phyloP scores from a whole-genome alignment of 2,113 vertebrate genomes.

The Cacatua alba region DNA sequence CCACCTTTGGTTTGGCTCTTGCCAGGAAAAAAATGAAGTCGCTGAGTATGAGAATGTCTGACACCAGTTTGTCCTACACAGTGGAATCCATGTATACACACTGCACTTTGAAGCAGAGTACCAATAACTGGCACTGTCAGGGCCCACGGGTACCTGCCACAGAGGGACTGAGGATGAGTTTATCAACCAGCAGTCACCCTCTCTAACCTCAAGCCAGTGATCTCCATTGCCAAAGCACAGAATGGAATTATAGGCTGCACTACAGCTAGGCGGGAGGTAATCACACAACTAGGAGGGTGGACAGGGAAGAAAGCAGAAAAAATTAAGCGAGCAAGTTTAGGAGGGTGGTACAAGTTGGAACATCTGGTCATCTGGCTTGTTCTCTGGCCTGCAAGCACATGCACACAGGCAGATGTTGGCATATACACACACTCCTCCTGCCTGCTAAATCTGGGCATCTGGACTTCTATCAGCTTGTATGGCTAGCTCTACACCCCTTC shows the following conservation, averaged over 20 bases:
- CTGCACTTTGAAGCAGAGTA: not conserved
- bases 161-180: not conserved
- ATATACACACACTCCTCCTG: not conserved
- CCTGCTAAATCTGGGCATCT: not conserved
- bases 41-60: not conserved
- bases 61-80: not conserved
- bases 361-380: not conserved
- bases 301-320: not conserved
- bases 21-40: not conserved
- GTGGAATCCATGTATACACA: not conserved
- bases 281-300: not conserved
- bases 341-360: not conserved
- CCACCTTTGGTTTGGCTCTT: not conserved
- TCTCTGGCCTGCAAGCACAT: not conserved
- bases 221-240: not conserved
- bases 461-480: not conserved
- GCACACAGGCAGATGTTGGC: not conserved
- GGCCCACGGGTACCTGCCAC: not conserved
- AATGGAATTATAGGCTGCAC: not conserved
- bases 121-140: not conserved
- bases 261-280: not conserved
- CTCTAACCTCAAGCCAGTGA: not conserved
- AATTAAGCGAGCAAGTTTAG: not conserved
- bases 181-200: not conserved
- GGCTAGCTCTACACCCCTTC: not conserved